phyloP scores from a whole-genome alignment of 2,888 invertebrate genomes.

The Chironomus riparius region DNA sequence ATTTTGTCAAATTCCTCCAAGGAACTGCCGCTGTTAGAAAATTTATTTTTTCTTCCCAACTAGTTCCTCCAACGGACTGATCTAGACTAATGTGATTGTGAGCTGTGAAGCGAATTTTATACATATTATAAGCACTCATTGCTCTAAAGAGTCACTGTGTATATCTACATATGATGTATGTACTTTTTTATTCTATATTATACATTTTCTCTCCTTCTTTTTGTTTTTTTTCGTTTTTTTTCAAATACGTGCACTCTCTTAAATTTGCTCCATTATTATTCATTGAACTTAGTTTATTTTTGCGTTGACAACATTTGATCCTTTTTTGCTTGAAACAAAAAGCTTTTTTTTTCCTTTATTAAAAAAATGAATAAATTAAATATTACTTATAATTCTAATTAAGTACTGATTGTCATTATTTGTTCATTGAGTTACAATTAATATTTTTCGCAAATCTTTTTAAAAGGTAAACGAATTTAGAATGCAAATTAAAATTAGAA shows the following conservation, averaged over 20 bases:
- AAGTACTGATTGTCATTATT: background rate
- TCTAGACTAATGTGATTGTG: conserved; percentile 22
- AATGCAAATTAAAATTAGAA: no score
- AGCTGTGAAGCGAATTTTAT: conserved; percentile 17
- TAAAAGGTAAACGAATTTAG: no score
- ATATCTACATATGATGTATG: background rate
- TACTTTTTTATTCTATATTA: background rate
- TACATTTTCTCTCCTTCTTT: background rate
- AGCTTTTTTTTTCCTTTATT: background rate
- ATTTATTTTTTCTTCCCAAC: background rate
- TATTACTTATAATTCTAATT: background rate
- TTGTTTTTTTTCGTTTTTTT: background rate
- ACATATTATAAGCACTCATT: conserved; percentile 8
- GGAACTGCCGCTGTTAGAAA: background rate
- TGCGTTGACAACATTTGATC: background rate
- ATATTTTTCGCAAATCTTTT: no score
- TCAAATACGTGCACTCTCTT: background rate
- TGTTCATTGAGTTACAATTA: no score
- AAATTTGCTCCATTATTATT: background rate
- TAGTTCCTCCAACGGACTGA: conserved; percentile 8
- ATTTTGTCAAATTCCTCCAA: background rate
- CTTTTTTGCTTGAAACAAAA: background rate
- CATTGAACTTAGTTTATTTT: background rate
- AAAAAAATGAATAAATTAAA: background rate
- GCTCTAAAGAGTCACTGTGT: background rate